Percentiles rank a stretch among this genome's conserved stretches.
These are phyloP conservation scores for Nyctibius bracteatus DNA, from an alignment of 2,113 vertebrate species.

Conservation along the genomic window DNA sequence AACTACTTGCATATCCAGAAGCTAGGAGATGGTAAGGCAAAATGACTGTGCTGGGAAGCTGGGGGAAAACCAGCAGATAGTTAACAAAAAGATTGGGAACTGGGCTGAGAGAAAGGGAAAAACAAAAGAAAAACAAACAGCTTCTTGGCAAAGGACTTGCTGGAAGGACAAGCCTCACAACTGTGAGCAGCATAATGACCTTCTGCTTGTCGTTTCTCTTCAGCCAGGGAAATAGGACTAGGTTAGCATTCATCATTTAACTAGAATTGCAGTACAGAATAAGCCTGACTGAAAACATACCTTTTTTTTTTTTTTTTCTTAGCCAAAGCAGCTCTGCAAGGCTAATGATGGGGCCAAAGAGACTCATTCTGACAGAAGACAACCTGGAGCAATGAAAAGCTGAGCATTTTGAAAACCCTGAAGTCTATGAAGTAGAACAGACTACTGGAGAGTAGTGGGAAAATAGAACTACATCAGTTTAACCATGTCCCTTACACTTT, in stretches of 20 bases:
- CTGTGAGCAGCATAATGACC: background rate
- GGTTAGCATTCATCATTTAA: background rate
- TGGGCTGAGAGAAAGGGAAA: background rate
- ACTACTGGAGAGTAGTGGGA: background rate
- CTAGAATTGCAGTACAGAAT: background rate
- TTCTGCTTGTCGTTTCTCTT: conserved; percentile 21
- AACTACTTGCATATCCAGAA: background rate
- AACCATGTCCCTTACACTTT: background rate
- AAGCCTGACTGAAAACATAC: background rate
- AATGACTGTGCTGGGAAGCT: background rate
- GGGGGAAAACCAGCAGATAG: background rate
- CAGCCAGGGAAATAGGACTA: background rate
- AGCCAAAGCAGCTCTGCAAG: background rate
- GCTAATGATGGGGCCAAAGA: background rate
- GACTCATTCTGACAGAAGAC: background rate
- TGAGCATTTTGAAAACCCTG: background rate
- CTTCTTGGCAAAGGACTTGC: background rate
- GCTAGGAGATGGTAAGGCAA: background rate
- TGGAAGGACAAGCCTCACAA: conserved; percentile 1
- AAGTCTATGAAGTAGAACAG: background rate
- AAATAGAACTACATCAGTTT: background rate
- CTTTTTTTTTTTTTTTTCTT: background rate
- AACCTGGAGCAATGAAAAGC: background rate
- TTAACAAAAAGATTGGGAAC: background rate
- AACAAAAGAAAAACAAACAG: conserved; percentile 7